phyloP scores from a whole-genome alignment of 2,797 vertebrate genomes.

The Limnodromus scolopaceus region DNA sequence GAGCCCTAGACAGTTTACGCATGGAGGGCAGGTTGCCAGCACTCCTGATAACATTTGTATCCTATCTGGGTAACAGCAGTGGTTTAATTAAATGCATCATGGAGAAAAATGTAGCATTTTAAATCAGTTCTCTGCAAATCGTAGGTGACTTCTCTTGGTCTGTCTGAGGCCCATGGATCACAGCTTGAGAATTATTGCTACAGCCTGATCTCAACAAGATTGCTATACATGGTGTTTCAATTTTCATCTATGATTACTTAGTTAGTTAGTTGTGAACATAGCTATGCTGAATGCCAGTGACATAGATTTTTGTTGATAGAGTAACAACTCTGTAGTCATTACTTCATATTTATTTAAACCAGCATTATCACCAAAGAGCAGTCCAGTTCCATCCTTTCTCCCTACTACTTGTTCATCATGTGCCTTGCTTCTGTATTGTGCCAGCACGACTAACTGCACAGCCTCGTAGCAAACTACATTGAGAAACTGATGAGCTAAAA shows the following conservation, averaged over 20 bases:
- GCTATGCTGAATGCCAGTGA: neutral
- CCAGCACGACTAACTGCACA: neutral
- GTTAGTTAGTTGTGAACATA: neutral
- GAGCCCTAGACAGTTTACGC: accelerated
- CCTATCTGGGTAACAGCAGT: neutral
- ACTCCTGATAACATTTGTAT: neutral
- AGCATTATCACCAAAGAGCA: neutral
- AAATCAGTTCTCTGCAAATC: neutral
- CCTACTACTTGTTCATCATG: neutral
- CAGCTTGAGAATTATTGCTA: neutral
- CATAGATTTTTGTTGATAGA: neutral
- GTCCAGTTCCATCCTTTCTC: neutral
- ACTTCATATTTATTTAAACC: neutral
- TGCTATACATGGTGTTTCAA: neutral
- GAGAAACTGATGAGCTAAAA: neutral
- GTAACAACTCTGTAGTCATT: neutral
- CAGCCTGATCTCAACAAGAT: neutral
- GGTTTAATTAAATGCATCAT: neutral
- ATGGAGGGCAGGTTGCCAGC: neutral
- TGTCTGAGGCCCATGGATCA: neutral
- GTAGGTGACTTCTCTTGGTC: neutral
- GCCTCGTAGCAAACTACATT: neutral
- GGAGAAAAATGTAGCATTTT: neutral
- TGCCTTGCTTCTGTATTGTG: neutral
- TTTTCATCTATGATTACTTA: neutral